A percentile compares a stretch with the other conserved stretches of the same genome.
phyloP scores from a whole-genome alignment of 1,140 invertebrate genomes.

The Cyclargus thomasi region DNA sequence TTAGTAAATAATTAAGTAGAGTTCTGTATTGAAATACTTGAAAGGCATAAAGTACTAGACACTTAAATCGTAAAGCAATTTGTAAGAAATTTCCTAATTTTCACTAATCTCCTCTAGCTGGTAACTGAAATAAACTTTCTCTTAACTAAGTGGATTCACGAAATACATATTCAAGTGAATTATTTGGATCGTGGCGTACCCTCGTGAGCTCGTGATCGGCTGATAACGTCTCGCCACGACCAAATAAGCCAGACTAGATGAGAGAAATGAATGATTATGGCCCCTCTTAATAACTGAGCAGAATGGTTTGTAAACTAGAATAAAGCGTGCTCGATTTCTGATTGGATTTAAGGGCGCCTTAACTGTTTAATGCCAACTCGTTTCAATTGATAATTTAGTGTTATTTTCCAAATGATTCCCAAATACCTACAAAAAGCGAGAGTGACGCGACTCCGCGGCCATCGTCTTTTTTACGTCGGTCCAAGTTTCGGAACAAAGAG shows the following conservation, averaged over 20 bases:
- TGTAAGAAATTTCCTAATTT: not conserved
- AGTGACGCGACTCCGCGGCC: too few relatives aligned
- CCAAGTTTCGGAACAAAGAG: too few relatives aligned
- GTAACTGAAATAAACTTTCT: constrained; percentile 21
- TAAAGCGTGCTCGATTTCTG: too few relatives aligned
- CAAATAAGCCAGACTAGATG: constrained; percentile 20
- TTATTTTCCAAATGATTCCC: too few relatives aligned
- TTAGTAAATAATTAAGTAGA: not conserved
- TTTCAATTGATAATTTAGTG: too few relatives aligned
- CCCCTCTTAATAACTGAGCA: not conserved
- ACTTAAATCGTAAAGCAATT: not conserved
- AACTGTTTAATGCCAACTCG: too few relatives aligned
- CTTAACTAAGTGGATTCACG: constrained; percentile 20
- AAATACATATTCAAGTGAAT: constrained; percentile 24
- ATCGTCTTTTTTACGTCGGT: too few relatives aligned
- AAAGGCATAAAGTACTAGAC: too few relatives aligned
- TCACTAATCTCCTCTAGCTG: not conserved
- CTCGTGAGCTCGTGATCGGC: constrained; percentile 24
- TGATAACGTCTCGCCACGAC: constrained; percentile 28
- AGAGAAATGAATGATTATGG: not conserved
- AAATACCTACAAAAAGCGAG: too few relatives aligned
- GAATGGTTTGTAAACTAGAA: not conserved
- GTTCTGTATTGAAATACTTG: not conserved
- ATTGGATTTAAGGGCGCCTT: too few relatives aligned
- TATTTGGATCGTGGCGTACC: constrained; percentile 26